phyloP scores from a whole-genome alignment of 2,888 invertebrate species.

The Sinohyriopsis cumingii region DNA sequence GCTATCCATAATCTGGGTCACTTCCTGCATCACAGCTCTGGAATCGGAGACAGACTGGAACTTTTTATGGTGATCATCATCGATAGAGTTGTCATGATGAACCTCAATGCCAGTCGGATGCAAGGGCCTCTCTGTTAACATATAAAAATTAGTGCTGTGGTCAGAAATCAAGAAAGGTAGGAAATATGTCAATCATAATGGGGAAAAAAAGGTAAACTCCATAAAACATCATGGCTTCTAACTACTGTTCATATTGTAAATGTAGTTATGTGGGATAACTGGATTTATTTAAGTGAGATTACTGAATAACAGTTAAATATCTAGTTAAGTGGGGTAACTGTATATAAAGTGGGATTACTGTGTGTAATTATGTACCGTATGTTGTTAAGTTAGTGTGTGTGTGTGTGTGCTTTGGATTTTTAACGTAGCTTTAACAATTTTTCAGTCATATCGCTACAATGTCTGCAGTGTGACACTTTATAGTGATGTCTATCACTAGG shows the following conservation, averaged over 20 bases:
- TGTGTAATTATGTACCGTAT: no score
- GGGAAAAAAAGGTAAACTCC: background rate
- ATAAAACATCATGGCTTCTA: background rate
- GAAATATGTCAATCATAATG: no score
- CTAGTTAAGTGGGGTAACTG: no score
- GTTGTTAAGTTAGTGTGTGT: no score
- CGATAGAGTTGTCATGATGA: conserved; percentile 30
- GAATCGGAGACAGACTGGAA: conserved; percentile 34
- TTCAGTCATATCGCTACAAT: no score
- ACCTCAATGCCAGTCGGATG: conserved; percentile 42
- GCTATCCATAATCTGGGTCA: conserved; percentile 15
- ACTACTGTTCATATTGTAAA: background rate
- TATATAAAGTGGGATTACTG: no score
- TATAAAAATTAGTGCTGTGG: background rate
- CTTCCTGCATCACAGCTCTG: conserved; percentile 20
- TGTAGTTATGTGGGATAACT: background rate
- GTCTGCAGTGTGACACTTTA: no score
- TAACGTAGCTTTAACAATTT: no score
- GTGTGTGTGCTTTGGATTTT: no score
- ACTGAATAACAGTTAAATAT: no score
- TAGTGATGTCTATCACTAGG: no score
- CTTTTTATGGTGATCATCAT: conserved; percentile 28
- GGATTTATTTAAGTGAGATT: background rate
- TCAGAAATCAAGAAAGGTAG: background rate
- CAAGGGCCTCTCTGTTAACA: conserved; percentile 35